Evolutionary conservation across 2,888 invertebrate species (phyloP).

Genomic region (Neuroscelio doddi): DNA sequence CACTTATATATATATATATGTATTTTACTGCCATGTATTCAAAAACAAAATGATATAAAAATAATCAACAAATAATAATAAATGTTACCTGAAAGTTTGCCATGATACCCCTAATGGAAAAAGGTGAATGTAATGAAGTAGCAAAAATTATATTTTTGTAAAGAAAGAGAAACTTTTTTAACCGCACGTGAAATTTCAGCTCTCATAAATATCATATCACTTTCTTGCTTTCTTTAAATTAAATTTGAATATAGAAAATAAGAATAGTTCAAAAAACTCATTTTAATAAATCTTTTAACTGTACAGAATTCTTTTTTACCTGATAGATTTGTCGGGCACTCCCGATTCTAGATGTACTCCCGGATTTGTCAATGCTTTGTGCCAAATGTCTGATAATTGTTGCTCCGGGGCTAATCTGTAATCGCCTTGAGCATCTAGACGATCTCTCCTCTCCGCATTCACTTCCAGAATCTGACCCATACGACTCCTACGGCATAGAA

Average conservation of each 20-base stretch:
- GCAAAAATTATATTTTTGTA: too few relatives aligned
- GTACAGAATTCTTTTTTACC: slow-evolving; percentile 54
- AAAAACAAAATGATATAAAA: too few relatives aligned
- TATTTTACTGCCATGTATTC: too few relatives aligned
- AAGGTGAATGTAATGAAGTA: not conserved
- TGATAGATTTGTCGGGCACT: slow-evolving; percentile 51
- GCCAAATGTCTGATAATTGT: slow-evolving; percentile 70
- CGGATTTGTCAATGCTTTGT: slow-evolving; percentile 68
- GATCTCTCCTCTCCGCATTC: slow-evolving; percentile 69
- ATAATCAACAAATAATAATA: slow-evolving; percentile 23
- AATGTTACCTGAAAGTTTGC: slow-evolving; percentile 69
- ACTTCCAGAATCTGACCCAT: slow-evolving; percentile 67
- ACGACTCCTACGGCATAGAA: slow-evolving; percentile 52
- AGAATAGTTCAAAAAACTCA: too few relatives aligned
- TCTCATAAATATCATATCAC: too few relatives aligned
- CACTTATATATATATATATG: too few relatives aligned
- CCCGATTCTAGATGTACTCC: slow-evolving; percentile 51
- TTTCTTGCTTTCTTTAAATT: too few relatives aligned
- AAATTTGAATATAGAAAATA: too few relatives aligned
- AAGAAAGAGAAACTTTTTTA: too few relatives aligned
- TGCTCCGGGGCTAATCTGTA: slow-evolving; percentile 66
- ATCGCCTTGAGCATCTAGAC: slow-evolving; percentile 67
- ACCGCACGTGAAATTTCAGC: too few relatives aligned
- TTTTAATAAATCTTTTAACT: too few relatives aligned
- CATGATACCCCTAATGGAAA: slow-evolving; percentile 67